Conservation (phyloP, 1,140 invertebrate genomes). For the Coptotermes formosanus region DNA sequence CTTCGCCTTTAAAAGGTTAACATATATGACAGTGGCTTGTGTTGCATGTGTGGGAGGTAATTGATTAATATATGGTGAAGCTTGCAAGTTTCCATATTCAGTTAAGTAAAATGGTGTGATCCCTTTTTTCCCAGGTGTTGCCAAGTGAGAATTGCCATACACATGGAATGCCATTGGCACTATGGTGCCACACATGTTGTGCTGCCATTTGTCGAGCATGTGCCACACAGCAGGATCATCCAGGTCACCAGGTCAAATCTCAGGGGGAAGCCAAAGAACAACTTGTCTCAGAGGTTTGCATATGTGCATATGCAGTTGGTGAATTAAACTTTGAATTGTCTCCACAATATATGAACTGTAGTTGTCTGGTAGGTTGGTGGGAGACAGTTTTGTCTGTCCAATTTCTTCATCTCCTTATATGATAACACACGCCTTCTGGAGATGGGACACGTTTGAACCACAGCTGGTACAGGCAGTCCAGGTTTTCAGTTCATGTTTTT, state of each 20-base stretch:
- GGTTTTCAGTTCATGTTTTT: too few relatives aligned
- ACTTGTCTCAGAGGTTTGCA: conserved; percentile 59
- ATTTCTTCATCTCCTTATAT: too few relatives aligned
- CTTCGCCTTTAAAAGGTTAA: too few relatives aligned
- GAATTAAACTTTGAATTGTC: too few relatives aligned
- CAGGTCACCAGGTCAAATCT: conserved; percentile 64
- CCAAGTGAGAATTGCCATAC: conserved; percentile 62
- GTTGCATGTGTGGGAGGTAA: not conserved
- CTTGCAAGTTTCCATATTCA: not conserved
- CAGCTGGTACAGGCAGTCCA: too few relatives aligned
- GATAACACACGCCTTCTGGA: too few relatives aligned
- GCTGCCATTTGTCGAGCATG: conserved; percentile 64
- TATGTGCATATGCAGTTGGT: not conserved
- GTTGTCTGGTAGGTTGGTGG: not conserved
- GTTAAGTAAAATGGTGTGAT: not conserved
- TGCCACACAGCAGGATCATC: conserved; percentile 61
- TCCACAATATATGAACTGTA: conserved; percentile 37
- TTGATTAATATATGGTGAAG: not conserved
- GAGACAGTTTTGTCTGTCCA: too few relatives aligned
- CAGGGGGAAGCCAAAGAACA: conserved; percentile 66
- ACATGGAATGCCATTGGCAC: conserved; percentile 67
- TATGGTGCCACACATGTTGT: conserved; percentile 71
- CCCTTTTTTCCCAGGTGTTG: conserved; percentile 23
- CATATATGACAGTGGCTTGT: too few relatives aligned
- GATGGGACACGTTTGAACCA: too few relatives aligned